Conservation (phyloP, 1,140 invertebrate species). For the Varroa destructor region DNA sequence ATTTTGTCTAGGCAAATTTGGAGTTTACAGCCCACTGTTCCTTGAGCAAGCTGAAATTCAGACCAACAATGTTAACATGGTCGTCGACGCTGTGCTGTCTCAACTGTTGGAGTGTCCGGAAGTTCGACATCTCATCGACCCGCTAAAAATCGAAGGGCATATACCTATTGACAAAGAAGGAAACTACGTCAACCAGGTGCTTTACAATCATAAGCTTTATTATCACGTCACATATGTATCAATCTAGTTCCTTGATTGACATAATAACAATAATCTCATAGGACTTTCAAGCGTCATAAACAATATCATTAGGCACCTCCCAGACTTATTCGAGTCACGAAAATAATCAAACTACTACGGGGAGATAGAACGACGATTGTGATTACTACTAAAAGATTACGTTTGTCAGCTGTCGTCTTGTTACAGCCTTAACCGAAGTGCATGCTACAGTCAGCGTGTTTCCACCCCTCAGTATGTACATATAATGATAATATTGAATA, state of each 20-base stretch:
- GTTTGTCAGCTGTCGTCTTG: too few species aligned
- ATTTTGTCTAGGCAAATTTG: too few species aligned
- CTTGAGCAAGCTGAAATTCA: too few species aligned
- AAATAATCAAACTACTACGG: neutral
- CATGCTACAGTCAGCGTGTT: too few species aligned
- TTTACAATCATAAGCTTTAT: neutral
- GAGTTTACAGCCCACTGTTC: too few species aligned
- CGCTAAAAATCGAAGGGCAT: neutral
- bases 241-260: neutral
- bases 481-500: too few species aligned
- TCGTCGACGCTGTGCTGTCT: conserved; percentile 1
- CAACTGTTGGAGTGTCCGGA: conserved; percentile 6
- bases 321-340: neutral
- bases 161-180: conserved; percentile 16
- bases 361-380: neutral
- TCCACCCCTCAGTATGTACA: too few species aligned
- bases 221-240: neutral
- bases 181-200: conserved; percentile 12
- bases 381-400: neutral
- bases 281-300: neutral
- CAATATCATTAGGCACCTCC: neutral
- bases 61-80: conserved; percentile 14
- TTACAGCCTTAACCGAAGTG: too few species aligned
- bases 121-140: conserved; percentile 4
- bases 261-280: neutral